Evolutionary conservation across 2,113 vertebrate genomes (phyloP).

Genomic region (Suricata suricatta): DNA sequence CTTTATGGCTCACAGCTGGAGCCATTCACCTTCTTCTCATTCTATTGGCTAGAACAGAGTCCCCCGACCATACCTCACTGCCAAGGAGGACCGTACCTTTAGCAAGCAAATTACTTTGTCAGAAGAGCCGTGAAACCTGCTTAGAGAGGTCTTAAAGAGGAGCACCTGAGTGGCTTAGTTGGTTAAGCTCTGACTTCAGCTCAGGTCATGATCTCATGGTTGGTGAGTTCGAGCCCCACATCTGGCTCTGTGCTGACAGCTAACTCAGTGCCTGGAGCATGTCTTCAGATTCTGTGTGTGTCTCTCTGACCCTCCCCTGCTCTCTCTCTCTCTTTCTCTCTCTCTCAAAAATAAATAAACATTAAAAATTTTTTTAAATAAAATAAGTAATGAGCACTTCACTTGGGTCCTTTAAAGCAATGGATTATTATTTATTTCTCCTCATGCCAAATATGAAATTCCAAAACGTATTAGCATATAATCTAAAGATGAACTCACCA

Average conservation of each 20-base stretch:
- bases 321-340: too few species aligned
- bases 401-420: neutral
- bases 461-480: constrained; percentile 48
- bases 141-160: neutral
- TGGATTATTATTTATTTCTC: constrained; percentile 27
- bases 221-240: too few species aligned
- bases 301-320: too few species aligned
- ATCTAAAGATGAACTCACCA: constrained; percentile 57
- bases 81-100: neutral
- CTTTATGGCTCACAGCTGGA: neutral
- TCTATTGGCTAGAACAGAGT: neutral
- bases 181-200: too few species aligned
- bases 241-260: too few species aligned
- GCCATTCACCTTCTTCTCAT: neutral
- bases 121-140: neutral
- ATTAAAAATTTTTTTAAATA: too few species aligned
- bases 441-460: constrained; percentile 21
- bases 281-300: too few species aligned
- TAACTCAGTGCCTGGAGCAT: too few species aligned
- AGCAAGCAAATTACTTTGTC: neutral
- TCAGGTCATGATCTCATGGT: too few species aligned
- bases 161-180: too few species aligned
- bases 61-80: neutral
- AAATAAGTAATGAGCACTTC: neutral
- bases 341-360: too few species aligned